Evolutionary conservation across 2,113 vertebrate species (phyloP).

Genomic region (Pan troglodytes): NHGRI_mPanTro3-v2.1_pri NC_072410.2:92078501-92079000

Average conservation of each 20-base stretch:
- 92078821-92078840: not conserved
- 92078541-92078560: not conserved
- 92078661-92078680: not conserved
- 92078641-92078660: not conserved
- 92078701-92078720: not conserved
- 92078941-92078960: not conserved
- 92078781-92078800: not conserved
- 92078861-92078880: not conserved
- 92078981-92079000: not conserved
- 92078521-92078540: rapidly evolving
- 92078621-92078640: not conserved
- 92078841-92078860: not conserved
- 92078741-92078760: no score
- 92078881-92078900: not conserved
- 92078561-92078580: not conserved
- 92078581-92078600: not conserved
- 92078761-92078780: not conserved
- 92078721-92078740: not conserved
- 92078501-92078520: rapidly evolving
- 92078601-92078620: not conserved
- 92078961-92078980: not conserved
- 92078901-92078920: not conserved
- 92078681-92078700: not conserved
- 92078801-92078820: not conserved
- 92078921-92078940: not conserved